These are phyloP conservation scores for Embidobia sp. DNA, from an alignment of 2,888 invertebrate genomes.

Conservation along the genomic window DNA sequence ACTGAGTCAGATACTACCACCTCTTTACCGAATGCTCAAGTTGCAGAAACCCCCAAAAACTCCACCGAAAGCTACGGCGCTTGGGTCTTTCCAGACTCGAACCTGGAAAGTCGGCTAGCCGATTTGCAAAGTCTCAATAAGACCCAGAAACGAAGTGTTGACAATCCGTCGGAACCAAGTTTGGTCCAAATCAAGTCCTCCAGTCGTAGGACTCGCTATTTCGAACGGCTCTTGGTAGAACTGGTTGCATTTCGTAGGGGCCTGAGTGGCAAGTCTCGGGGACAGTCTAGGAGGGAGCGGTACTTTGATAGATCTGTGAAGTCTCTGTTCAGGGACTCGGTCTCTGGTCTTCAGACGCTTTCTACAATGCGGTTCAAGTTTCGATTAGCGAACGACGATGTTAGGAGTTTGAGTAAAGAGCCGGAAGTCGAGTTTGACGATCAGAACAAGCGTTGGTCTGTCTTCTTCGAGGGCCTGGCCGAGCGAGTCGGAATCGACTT, in stretches of 20 bases:
- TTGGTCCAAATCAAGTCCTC: background rate
- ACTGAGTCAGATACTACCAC: conserved; percentile 31
- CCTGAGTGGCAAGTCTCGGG: background rate
- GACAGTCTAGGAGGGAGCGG: background rate
- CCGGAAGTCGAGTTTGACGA: no score
- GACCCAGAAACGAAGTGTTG: no score
- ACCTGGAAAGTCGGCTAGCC: no score
- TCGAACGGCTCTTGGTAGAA: background rate
- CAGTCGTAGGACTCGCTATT: conserved; percentile 10
- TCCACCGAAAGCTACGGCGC: no score
- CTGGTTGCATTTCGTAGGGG: background rate
- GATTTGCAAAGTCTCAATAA: no score
- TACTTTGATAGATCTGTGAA: conserved; percentile 31
- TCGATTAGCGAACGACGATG: no score
- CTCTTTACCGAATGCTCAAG: conserved; percentile 19
- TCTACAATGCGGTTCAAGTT: conserved; percentile 15
- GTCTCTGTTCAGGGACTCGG: background rate
- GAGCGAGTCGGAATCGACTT: conserved; percentile 72
- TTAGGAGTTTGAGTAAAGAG: no score
- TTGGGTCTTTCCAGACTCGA: no score
- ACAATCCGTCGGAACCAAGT: no score
- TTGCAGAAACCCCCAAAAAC: conserved; percentile 10
- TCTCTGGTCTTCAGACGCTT: background rate
- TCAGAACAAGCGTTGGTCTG: conserved; percentile 46
- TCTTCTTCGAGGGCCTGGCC: conserved; percentile 72